Conservation (phyloP, 2,888 invertebrate genomes). For the Drosophila acutilabella region DNA sequence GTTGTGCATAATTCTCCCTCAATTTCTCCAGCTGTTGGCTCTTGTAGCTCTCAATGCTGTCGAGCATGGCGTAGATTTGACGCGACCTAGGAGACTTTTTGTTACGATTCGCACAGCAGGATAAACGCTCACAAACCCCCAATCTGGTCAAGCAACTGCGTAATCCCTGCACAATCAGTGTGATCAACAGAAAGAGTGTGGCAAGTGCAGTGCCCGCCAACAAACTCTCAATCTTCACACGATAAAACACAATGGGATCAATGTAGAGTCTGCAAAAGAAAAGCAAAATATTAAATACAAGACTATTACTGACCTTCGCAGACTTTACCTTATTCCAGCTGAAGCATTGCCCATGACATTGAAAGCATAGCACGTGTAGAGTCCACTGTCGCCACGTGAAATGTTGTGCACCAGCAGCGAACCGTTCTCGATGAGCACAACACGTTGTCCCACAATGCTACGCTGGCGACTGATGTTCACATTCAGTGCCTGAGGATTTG, state of each 20-base stretch:
- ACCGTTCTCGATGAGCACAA: constrained; percentile 89
- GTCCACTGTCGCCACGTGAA: constrained; percentile 92
- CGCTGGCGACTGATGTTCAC: constrained; percentile 67
- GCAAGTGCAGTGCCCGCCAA: constrained; percentile 93
- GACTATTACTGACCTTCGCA: neutral
- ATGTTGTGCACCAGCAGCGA: constrained; percentile 90
- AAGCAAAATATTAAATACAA: neutral
- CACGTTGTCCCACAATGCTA: constrained; percentile 70
- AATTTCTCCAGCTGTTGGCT: constrained; percentile 94
- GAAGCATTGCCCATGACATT: constrained; percentile 93
- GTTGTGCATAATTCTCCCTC: constrained; percentile 95
- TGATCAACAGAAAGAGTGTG: constrained; percentile 91
- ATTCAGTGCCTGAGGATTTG: constrained; percentile 59
- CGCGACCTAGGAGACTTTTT: constrained; percentile 91
- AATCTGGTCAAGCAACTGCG: constrained; percentile 85
- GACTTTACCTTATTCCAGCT: constrained; percentile 87
- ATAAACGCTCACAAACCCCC: constrained; percentile 88
- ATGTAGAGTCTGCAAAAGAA: constrained; percentile 88
- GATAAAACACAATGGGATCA: constrained; percentile 93
- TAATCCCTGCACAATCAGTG: constrained; percentile 92
- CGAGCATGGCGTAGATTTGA: constrained; percentile 94
- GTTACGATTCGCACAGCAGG: constrained; percentile 89
- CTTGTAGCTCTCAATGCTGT: constrained; percentile 95
- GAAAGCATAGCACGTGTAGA: constrained; percentile 93
- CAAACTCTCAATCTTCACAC: constrained; percentile 93